A percentile compares a stretch with the other conserved stretches of the same genome.
These are phyloP conservation scores for Mobula birostris DNA, from an alignment of 2,113 vertebrate genomes.

Conservation along the genomic window DNA sequence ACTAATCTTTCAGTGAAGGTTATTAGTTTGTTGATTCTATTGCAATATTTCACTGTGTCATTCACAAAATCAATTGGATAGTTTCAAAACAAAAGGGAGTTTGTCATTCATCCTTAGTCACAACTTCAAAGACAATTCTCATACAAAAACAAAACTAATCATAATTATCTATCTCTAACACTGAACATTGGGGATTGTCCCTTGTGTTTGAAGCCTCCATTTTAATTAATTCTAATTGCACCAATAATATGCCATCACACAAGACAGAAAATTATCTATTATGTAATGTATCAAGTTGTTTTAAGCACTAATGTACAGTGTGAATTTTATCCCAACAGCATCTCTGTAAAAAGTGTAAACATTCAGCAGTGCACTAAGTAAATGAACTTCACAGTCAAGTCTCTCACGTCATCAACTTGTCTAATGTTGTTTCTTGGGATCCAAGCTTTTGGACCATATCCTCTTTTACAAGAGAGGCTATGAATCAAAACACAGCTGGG, in stretches of 20 bases:
- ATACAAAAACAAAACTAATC: neutral
- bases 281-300: neutral
- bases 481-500: neutral
- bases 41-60: neutral
- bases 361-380: neutral
- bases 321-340: neutral
- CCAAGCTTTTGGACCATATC: neutral
- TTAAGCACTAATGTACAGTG: neutral
- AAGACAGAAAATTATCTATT: neutral
- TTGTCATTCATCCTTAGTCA: neutral
- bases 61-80: neutral
- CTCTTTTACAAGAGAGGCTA: neutral
- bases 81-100: neutral
- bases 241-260: neutral
- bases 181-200: neutral
- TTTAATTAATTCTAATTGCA: neutral
- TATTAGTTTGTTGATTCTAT: neutral
- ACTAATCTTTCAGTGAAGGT: neutral
- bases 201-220: neutral
- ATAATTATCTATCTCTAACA: neutral
- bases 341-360: neutral
- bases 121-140: neutral
- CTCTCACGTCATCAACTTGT: neutral
- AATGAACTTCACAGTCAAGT: neutral
- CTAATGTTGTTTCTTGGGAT: neutral